phyloP scores from a whole-genome alignment of 2,797 vertebrate genomes.

The Anabacerthia variegaticeps region DNA sequence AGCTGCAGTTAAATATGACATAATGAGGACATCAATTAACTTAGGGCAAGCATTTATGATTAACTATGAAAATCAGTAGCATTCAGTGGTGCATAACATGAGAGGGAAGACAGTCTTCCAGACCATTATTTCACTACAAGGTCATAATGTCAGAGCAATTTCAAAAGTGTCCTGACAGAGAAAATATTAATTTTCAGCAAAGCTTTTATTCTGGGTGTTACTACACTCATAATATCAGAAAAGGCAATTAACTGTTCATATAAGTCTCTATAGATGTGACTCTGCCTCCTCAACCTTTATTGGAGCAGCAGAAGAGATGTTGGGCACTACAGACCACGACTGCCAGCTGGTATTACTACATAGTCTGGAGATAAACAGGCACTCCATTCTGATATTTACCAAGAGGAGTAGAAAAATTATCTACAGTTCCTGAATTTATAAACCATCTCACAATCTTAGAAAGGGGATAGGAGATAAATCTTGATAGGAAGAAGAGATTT shows the following conservation, averaged over 20 bases:
- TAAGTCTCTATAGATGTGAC: background rate
- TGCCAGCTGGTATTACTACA: background rate
- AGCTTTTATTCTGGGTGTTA: background rate
- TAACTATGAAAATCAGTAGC: slow-evolving; percentile 63
- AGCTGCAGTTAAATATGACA: slow-evolving; percentile 62
- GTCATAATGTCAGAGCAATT: slow-evolving; percentile 35
- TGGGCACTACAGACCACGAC: accelerated
- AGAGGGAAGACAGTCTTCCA: slow-evolving; percentile 27
- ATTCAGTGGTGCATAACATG: slow-evolving; percentile 33
- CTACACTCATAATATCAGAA: background rate
- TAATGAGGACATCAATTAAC: slow-evolving; percentile 74
- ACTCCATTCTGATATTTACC: background rate
- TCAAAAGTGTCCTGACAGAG: background rate
- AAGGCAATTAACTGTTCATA: background rate
- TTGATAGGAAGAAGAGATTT: slow-evolving; percentile 1
- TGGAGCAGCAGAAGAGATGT: background rate
- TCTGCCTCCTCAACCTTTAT: background rate
- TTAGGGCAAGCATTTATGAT: slow-evolving; percentile 60
- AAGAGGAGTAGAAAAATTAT: background rate
- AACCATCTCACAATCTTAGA: background rate
- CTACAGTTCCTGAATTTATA: background rate
- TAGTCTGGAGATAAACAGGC: background rate
- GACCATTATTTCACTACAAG: slow-evolving; percentile 39
- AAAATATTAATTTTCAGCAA: background rate
- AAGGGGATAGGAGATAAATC: background rate